Conservation (phyloP, 2,113 vertebrate species). For the Zapus hudsonius region DNA sequence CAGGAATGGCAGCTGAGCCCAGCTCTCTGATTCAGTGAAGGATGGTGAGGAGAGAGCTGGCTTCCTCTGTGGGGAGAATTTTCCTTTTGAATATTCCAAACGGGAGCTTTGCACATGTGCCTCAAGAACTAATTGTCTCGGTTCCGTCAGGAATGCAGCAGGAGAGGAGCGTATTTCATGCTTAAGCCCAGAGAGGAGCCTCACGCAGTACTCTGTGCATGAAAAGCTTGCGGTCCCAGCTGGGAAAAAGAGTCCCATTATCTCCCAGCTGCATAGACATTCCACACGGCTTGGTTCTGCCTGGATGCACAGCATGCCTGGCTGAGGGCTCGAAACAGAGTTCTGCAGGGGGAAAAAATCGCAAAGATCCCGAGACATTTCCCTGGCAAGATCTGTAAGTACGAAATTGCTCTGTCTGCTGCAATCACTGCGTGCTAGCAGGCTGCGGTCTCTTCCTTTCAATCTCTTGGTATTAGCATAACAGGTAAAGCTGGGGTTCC, state of each 20-base stretch:
- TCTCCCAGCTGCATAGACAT: conserved; percentile 86
- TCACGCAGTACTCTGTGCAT: conserved; percentile 80
- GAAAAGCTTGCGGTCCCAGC: conserved; percentile 85
- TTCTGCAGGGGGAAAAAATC: conserved; percentile 78
- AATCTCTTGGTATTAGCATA: conserved; percentile 70
- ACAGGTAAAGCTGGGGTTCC: conserved; percentile 65
- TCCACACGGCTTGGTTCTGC: conserved; percentile 87
- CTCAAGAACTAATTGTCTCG: conserved; percentile 77
- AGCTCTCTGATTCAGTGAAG: conserved; percentile 63
- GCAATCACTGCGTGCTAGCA: conserved; percentile 71
- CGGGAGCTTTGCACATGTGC: conserved; percentile 67
- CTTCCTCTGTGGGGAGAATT: conserved; percentile 63
- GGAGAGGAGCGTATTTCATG: conserved; percentile 75
- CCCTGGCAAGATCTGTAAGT: conserved; percentile 84
- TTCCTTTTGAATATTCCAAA: conserved; percentile 64
- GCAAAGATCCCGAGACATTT: conserved; percentile 78
- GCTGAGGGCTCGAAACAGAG: conserved; percentile 79
- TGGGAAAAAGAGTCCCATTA: conserved; percentile 84
- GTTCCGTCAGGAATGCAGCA: conserved; percentile 69
- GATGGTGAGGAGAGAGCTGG: conserved; percentile 66
- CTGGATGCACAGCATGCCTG: conserved; percentile 87
- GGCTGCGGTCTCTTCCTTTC: conserved; percentile 54
- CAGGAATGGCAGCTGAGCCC: conserved; percentile 77
- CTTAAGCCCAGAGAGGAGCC: conserved; percentile 75
- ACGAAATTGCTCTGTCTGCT: conserved; percentile 76